Conservation (phyloP, 2,888 invertebrate species). For the Hydrotaea cyrtoneurina region DNA sequence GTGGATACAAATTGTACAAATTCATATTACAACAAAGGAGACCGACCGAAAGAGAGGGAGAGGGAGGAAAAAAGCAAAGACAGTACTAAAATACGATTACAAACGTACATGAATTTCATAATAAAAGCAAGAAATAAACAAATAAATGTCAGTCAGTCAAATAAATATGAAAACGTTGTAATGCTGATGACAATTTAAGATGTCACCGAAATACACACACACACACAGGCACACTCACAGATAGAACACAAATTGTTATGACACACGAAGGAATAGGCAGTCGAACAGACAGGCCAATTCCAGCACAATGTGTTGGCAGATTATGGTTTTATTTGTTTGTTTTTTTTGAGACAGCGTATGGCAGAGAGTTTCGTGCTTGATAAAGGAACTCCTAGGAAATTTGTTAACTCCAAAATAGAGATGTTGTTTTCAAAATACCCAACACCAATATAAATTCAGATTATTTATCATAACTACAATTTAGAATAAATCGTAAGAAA, state of each 20-base stretch:
- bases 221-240: not conserved
- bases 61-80: not conserved
- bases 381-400: too few relatives aligned
- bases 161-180: slow-evolving; percentile 19
- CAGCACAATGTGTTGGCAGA: too few relatives aligned
- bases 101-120: not conserved
- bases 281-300: not conserved
- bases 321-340: too few relatives aligned
- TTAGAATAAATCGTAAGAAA: too few relatives aligned
- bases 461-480: too few relatives aligned
- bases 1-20: not conserved
- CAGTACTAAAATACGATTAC: not conserved
- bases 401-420: too few relatives aligned
- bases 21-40: too few relatives aligned
- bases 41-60: not conserved
- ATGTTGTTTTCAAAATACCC: too few relatives aligned
- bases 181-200: slow-evolving; percentile 38
- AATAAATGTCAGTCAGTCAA: slow-evolving; percentile 38
- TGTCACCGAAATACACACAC: slow-evolving; percentile 10
- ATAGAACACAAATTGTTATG: not conserved
- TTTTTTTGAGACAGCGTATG: too few relatives aligned
- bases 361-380: too few relatives aligned
- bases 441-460: too few relatives aligned
- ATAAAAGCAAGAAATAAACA: slow-evolving; percentile 5
- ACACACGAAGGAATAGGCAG: not conserved